Evolutionary conservation across 2,888 invertebrate genomes (phyloP).

Genomic region (Crocallis elinguaria): DNA sequence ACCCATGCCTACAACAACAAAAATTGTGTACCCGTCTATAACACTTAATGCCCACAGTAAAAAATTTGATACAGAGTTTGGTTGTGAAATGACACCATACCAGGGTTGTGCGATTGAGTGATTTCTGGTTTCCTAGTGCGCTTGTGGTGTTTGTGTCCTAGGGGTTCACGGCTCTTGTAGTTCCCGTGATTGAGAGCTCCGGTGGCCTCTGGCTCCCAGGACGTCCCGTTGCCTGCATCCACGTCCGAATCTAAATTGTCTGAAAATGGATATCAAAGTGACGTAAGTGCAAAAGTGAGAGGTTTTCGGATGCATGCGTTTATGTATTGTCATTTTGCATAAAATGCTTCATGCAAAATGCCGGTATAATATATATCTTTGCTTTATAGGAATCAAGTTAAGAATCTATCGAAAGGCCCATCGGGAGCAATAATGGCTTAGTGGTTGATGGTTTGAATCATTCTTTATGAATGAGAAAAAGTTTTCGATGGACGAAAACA

Average conservation of each 20-base stretch:
- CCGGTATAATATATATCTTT: too few species aligned
- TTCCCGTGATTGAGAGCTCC: constrained; percentile 34
- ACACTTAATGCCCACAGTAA: too few species aligned
- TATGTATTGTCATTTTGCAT: too few species aligned
- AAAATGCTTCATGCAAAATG: too few species aligned
- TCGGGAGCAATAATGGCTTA: too few species aligned
- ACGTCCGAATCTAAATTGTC: constrained; percentile 51
- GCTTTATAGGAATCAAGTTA: too few species aligned
- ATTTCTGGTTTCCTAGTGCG: constrained; percentile 5
- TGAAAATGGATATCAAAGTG: constrained; percentile 43
- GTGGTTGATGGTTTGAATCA: too few species aligned
- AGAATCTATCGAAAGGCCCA: too few species aligned
- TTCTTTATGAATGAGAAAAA: too few species aligned
- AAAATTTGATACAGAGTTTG: not conserved
- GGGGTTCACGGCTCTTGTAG: constrained; percentile 1
- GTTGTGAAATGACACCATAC: constrained; percentile 16
- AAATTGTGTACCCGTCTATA: too few species aligned
- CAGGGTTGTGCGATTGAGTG: constrained; percentile 3
- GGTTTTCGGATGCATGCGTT: not conserved
- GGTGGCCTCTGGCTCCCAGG: constrained; percentile 55
- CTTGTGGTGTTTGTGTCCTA: constrained; percentile 4
- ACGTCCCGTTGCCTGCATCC: constrained; percentile 55
- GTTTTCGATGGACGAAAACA: too few species aligned
- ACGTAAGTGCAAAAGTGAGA: constrained; percentile 2
- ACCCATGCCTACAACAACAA: too few species aligned